Evolutionary conservation across 1,140 invertebrate species (phyloP).

Genomic region (Drosophila hydei): DNA sequence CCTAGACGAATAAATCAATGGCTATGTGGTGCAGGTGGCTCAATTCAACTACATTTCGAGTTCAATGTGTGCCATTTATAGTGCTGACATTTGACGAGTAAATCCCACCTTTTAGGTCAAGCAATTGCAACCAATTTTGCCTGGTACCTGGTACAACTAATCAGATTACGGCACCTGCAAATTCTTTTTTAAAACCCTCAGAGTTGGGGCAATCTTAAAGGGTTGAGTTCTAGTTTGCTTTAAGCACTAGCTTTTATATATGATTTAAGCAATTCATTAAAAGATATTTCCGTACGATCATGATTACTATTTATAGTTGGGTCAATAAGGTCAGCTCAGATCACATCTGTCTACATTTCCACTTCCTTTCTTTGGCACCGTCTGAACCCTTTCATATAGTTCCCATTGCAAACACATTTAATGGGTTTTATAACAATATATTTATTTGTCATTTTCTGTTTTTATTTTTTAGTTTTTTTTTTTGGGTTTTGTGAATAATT

Average conservation of each 20-base stretch:
- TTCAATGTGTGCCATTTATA: slow-evolving; percentile 24
- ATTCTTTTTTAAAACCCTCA: background rate
- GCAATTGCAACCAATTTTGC: slow-evolving; percentile 6
- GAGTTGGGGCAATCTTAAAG: too few relatives aligned
- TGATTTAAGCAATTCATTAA: too few relatives aligned
- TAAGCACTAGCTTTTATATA: too few relatives aligned
- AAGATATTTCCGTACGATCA: too few relatives aligned
- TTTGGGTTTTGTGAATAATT: slow-evolving; percentile 36
- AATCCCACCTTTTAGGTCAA: slow-evolving; percentile 15
- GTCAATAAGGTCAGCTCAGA: too few relatives aligned
- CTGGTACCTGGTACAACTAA: slow-evolving; percentile 20
- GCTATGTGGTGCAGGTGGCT: slow-evolving; percentile 30
- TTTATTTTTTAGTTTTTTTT: slow-evolving; percentile 44
- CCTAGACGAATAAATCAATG: slow-evolving; percentile 59
- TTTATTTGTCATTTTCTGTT: slow-evolving; percentile 58
- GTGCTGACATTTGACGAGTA: slow-evolving; percentile 15
- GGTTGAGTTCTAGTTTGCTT: too few relatives aligned
- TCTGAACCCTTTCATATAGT: background rate
- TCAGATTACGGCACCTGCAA: slow-evolving; percentile 7
- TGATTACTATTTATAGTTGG: too few relatives aligned
- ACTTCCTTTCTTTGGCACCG: background rate
- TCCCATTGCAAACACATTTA: background rate
- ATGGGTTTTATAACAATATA: slow-evolving; percentile 76
- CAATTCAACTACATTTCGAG: slow-evolving; percentile 37
- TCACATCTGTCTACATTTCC: too few relatives aligned